A percentile compares a stretch with the other conserved stretches of the same genome.
Conservation (phyloP, 2,113 vertebrate genomes). For the Heptranchias perlo region DNA sequence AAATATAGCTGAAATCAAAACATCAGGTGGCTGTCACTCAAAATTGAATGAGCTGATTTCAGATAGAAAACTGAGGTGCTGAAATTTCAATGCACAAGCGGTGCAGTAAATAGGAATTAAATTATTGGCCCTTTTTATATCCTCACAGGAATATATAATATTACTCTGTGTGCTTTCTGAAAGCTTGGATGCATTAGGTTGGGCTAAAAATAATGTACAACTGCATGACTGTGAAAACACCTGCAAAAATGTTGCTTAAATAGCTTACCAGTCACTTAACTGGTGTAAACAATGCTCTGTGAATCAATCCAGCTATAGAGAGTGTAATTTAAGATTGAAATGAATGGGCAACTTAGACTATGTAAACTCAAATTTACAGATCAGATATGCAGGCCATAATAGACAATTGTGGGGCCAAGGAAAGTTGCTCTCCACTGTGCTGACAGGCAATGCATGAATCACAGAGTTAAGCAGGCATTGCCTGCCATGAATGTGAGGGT, state of each 20-base stretch:
- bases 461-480: background rate
- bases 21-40: background rate
- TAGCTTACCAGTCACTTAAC: background rate
- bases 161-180: background rate
- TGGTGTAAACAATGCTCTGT: background rate
- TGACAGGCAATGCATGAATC: background rate
- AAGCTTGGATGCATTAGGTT: background rate
- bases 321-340: background rate
- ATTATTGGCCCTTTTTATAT: background rate
- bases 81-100: background rate
- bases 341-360: background rate
- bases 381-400: background rate
- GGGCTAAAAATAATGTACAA: background rate
- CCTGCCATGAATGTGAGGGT: background rate
- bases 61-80: background rate
- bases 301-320: background rate
- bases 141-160: background rate
- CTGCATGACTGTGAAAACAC: background rate
- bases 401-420: background rate
- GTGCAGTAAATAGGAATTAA: background rate
- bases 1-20: background rate
- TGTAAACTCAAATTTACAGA: background rate
- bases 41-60: background rate
- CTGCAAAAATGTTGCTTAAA: background rate
- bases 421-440: background rate